Base-by-base conservation (phyloP, 2,797 vertebrate genomes). In the Sebastes itinus region DNA sequence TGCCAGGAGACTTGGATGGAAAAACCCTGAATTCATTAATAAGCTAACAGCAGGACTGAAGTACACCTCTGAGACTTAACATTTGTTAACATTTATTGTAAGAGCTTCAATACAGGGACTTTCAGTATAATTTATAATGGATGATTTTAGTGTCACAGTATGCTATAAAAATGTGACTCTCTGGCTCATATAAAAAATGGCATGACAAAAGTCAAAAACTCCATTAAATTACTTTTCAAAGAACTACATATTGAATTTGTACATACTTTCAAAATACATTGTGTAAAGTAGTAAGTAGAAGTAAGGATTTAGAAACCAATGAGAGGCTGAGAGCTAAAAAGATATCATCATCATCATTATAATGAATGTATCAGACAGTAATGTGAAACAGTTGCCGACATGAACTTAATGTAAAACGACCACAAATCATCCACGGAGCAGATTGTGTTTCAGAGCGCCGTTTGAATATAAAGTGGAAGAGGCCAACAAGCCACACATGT, bases 41-140 rank as follows among this genome's bases (percentile, higher is more conserved):
- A 66, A 78, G 9, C 52, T 27, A 73, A 78, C 38, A 62, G 16
- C 4, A 49, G 20, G 77, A 65, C 70, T 78, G 46, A 75, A 69
- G 11, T 35, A 49, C n/a, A 65, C 56, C 14, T 28, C n/a, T 38
- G 59, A 62, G 55, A 71, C 42, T 54, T 67, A 28, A 68, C 25
- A 72, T 81, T 63, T 62, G 55, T 55, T 58, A 70, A 52, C 42
- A 69, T 82, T 27, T 61, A 71, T 35, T 76, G 23, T 38, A 38
- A 73, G 16, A 18, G 14, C 35, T 77, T 60, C 27, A 71, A 71
- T 77, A 68, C 22, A 52, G 16, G 18, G 11, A 61, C 20, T 46
- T 46, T 59, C 54, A 46, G 63, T 52, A 66, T 69, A 20, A 65
- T 54, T 69, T 35, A 60, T 66, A 81, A 80, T 23, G 3, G 0